Conservation (phyloP, 1,140 invertebrate genomes). For the Bicyclus anynana region DNA sequence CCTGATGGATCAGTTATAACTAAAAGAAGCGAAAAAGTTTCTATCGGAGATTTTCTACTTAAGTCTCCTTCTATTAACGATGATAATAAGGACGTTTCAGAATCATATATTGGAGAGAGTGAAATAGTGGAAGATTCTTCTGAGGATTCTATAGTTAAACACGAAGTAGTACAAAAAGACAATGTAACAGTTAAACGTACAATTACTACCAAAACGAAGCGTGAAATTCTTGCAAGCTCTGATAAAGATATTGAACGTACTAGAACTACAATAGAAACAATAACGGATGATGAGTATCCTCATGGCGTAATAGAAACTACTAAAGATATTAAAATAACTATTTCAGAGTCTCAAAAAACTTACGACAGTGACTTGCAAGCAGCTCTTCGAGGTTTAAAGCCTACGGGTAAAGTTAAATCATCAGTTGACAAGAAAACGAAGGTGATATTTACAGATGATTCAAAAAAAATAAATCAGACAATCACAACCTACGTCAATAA, state of each 20-base stretch:
- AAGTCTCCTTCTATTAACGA: constrained; percentile 34
- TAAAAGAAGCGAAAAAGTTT: constrained; percentile 69
- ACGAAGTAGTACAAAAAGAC: constrained; percentile 57
- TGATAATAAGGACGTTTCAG: constrained; percentile 24
- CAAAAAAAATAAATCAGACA: constrained; percentile 61
- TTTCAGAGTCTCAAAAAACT: constrained; percentile 73
- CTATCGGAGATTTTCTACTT: constrained; percentile 55
- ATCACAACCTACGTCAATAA: constrained; percentile 66
- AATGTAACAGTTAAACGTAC: constrained; percentile 56
- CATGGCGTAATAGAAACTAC: constrained; percentile 74
- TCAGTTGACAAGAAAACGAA: constrained; percentile 66
- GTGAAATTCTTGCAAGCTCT: constrained; percentile 63
- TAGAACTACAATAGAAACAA: constrained; percentile 46
- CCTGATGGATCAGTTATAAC: constrained; percentile 69
- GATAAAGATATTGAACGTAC: constrained; percentile 65
- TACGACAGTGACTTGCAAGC: constrained; percentile 68
- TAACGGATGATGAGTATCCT: constrained; percentile 69
- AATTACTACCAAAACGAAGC: constrained; percentile 69
- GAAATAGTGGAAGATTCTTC: constrained; percentile 67
- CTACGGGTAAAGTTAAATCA: constrained; percentile 68
- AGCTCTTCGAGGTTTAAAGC: constrained; percentile 52
- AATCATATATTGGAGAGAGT: constrained; percentile 47
- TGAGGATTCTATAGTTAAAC: constrained; percentile 63
- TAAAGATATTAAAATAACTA: constrained; percentile 75
- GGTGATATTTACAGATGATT: constrained; percentile 45